Base-by-base conservation (phyloP, 64 coral and sea anemone species). In the Montipora cactus region DNA sequence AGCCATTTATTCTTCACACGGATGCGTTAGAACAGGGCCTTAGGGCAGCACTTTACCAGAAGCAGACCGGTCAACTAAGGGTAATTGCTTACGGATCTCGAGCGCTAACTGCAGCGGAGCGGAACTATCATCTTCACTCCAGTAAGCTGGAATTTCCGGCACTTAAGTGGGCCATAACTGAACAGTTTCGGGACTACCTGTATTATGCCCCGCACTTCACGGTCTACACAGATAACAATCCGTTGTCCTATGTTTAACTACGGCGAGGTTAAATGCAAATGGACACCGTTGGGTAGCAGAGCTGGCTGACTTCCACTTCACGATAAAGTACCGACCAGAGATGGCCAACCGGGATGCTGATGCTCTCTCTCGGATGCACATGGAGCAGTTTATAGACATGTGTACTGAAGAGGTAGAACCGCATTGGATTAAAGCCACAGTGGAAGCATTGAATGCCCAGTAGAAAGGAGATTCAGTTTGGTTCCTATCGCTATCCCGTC, bases 341-440 rank as follows among this genome's bases (percentile, higher is more conserved):
- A 78, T 15, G 3, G 15, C 76, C 12, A 78, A 78, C 37, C 22
- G 47, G 37, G 76, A 78, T 78, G 76, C 76, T 45, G 45, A 78
- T 78, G 76, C 44, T 4, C 76, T 78, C 4, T 78, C 76, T 45
- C 18, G 76, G 44, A 78, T 78, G 15, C 76, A 47, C 19, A 19
- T 79, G 4, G 77, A 53, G 1, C 48, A 79, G 47, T 79, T 52
- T 20, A 79, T 79, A 12, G 47, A 48, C n/a, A 48, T 49, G 14
- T 55, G 77, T 18, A 79, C 45, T 47, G 77, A 55, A 21, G 77
- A 79, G 23, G 77, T 53, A 49, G 77, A 53, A 19, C 77, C 49
- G 7, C 45, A 78, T 11, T 78, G 76, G 76, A 78, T 78, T 19
- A 78, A 78, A 78, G 76, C 76, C 47, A 79, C 48, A 20, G 77